Percentiles rank a stretch among this genome's conserved stretches.
Evolutionary conservation across 1,140 invertebrate species (phyloP).

Genomic region (Bombus waltoni): DNA sequence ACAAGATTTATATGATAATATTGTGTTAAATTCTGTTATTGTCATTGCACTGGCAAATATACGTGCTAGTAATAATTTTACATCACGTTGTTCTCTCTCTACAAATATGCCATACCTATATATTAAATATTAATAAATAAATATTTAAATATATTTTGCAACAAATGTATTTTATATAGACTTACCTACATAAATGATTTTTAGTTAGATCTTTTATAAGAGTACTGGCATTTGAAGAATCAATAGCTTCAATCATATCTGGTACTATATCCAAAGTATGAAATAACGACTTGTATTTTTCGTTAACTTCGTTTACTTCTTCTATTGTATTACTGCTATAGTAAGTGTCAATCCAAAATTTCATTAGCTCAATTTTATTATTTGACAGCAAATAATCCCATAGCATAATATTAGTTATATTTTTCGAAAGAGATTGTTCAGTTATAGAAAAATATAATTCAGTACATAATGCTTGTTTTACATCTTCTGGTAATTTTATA

Average conservation of each 20-base stretch:
- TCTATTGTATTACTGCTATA: constrained; percentile 45
- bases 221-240: constrained; percentile 80
- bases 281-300: constrained; percentile 80
- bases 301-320: constrained; percentile 71
- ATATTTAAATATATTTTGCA: background rate
- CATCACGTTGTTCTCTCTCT: constrained; percentile 80
- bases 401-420: constrained; percentile 63
- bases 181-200: constrained; percentile 73
- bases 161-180: constrained; percentile 3
- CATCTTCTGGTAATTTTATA: constrained; percentile 65
- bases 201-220: constrained; percentile 83
- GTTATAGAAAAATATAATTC: constrained; percentile 76
- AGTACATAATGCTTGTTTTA: constrained; percentile 72
- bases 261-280: constrained; percentile 83
- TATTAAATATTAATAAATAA: constrained; percentile 21
- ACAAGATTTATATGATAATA: constrained; percentile 83
- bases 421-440: constrained; percentile 60
- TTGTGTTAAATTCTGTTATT: constrained; percentile 82
- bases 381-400: constrained; percentile 76
- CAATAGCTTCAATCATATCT: constrained; percentile 84
- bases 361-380: constrained; percentile 70
- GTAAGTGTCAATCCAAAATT: constrained; percentile 72
- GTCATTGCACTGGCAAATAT: constrained; percentile 73
- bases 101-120: constrained; percentile 75
- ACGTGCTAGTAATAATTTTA: constrained; percentile 83